phyloP scores from a whole-genome alignment of 2,113 vertebrate species.

The Clinocottus analis region DNA sequence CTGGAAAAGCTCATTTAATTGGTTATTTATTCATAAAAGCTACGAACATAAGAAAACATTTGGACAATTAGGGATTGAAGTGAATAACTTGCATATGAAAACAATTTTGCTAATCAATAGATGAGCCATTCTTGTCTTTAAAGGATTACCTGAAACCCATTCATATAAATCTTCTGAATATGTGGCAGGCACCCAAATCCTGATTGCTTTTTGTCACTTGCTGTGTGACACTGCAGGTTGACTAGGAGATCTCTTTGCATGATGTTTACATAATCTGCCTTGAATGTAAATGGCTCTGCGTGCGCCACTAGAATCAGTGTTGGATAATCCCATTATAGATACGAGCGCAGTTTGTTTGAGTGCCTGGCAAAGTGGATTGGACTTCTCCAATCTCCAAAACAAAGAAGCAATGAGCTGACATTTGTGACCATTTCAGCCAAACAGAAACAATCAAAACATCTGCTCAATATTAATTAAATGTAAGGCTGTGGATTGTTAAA shows the following conservation, averaged over 20 bases:
- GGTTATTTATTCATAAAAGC: neutral
- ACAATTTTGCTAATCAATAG: neutral
- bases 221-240: slow-evolving; percentile 44
- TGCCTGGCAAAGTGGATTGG: neutral
- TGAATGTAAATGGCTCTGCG: slow-evolving; percentile 28
- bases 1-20: neutral
- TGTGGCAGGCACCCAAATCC: slow-evolving; percentile 20
- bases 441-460: neutral
- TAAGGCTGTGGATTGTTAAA: neutral
- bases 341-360: slow-evolving; percentile 30
- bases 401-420: slow-evolving; percentile 9
- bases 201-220: slow-evolving; percentile 51
- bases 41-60: neutral
- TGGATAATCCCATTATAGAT: slow-evolving; percentile 44
- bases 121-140: slow-evolving; percentile 23
- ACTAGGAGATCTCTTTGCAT: slow-evolving; percentile 30
- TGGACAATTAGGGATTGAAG: neutral
- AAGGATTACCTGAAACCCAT: slow-evolving; percentile 46
- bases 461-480: neutral
- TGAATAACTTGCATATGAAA: neutral
- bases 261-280: slow-evolving; percentile 54
- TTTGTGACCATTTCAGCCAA: neutral
- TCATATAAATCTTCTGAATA: slow-evolving; percentile 26
- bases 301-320: neutral
- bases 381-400: slow-evolving; percentile 1